Conservation (phyloP, 1,140 invertebrate genomes). For the Camponotus vicinus region DNA sequence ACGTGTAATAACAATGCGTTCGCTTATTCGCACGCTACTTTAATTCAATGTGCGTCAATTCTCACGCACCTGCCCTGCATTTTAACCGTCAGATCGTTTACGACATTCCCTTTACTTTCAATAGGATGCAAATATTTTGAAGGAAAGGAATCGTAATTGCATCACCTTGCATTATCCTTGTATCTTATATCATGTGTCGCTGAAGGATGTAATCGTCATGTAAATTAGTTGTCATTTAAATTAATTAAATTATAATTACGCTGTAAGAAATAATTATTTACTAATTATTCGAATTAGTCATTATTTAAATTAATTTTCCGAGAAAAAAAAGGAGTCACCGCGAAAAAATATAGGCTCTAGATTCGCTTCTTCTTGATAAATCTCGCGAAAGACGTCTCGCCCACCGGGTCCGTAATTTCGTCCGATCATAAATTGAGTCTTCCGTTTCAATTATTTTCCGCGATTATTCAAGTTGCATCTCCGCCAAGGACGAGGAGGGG, state of each 20-base stretch:
- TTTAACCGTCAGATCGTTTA: conserved; percentile 16
- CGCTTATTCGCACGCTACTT: conserved; percentile 1
- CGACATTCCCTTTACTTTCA: conserved; percentile 2
- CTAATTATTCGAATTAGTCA: too few species aligned
- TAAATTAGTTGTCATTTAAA: background rate
- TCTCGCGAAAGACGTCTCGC: background rate
- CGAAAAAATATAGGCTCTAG: background rate
- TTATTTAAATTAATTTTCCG: conserved; percentile 1
- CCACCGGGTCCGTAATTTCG: conserved; percentile 50
- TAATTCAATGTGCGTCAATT: conserved; percentile 26
- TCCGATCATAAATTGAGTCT: conserved; percentile 65
- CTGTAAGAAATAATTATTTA: too few species aligned
- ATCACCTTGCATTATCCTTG: background rate
- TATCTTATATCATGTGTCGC: too few species aligned
- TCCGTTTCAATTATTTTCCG: conserved; percentile 73
- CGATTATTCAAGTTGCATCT: conserved; percentile 64
- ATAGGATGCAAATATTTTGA: background rate
- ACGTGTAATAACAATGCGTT: background rate
- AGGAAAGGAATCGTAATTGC: conserved; percentile 8
- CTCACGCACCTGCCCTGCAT: conserved; percentile 36
- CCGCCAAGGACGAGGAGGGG: background rate
- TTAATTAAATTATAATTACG: background rate
- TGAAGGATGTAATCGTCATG: conserved; percentile 7
- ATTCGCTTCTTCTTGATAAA: conserved; percentile 3
- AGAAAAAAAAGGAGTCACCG: background rate